Evolutionary conservation across 2,797 vertebrate genomes (phyloP), one percentile per base, ranked within the genome.

Genomic region (Prunella strophiata): DNA sequence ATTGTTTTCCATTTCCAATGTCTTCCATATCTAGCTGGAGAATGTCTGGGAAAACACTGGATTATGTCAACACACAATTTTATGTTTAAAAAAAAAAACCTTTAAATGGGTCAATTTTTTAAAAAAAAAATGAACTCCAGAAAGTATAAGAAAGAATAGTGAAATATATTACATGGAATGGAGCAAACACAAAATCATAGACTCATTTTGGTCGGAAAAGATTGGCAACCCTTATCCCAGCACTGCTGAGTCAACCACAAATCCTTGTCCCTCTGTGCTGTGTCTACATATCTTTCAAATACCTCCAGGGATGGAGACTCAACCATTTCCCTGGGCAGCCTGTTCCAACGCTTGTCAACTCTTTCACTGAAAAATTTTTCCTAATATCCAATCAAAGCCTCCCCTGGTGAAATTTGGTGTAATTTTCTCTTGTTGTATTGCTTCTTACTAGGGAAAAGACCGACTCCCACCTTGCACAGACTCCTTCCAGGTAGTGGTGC

Each of bases 51-150:
- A 72, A 51, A 85, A 78, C 15, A 59, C 2, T 43, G 27, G 12
- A 48, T 72, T 63, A 55, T 18, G 32, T 6, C 6, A 73, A 47
- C 9, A 34, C 4, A 19, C 18, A 48, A 62, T 22, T 83, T 71
- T 58, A n/a, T 36, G 8, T 73, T 63, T 14, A 1, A 22, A 38
- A 51, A 18, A 51, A 18, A 40, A 0, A 1, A 0, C 3, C 5
- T 9, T 57, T 72, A 58, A 62, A 30, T 26, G 2, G 50, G 3
- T 42, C 18, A 3, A 15, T 21, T 23, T 55, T 42, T 42, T 17
- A 18, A 11, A 0, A 1, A 1, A 77, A 80, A 72, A 26, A 34
- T 7, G 0, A 34, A 54, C 11, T 72, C 10, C 18, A 47, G 26
- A 91, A 72, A 38, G 7, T 34, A 5, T 32, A 82, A 71, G 19